phyloP scores from a whole-genome alignment of 2,113 vertebrate species.

The Chinchilla lanigera region DNA sequence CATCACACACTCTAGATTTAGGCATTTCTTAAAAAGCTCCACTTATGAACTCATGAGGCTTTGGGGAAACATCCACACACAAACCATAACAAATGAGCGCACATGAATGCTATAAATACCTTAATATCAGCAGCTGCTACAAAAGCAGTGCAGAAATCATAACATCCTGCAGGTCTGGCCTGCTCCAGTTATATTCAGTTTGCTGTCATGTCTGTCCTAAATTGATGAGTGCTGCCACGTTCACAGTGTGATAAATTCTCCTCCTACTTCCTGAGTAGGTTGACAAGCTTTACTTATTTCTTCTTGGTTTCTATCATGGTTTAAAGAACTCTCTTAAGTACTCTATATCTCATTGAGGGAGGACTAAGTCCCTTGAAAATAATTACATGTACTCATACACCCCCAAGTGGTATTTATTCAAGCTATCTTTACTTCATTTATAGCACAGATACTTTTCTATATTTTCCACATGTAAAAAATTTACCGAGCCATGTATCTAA shows the following conservation, averaged over 20 bases:
- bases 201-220: background rate
- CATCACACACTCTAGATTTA: background rate
- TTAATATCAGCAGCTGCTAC: background rate
- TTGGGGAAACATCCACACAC: background rate
- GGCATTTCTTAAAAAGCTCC: background rate
- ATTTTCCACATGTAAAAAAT: background rate
- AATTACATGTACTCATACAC: background rate
- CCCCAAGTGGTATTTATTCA: background rate
- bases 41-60: background rate
- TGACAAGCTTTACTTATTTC: background rate
- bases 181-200: background rate
- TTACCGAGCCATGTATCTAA: background rate
- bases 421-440: background rate
- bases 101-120: background rate
- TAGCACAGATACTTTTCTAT: background rate
- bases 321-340: background rate
- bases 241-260: background rate
- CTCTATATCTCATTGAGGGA: background rate
- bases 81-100: background rate
- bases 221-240: background rate
- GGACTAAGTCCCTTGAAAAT: background rate
- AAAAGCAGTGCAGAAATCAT: background rate
- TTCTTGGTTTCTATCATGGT: background rate
- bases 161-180: background rate
- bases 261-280: background rate